Percentiles rank a stretch among this genome's conserved stretches.
Conservation (phyloP, 2,797 vertebrate species). For the Coracias cyanogaster region DNA sequence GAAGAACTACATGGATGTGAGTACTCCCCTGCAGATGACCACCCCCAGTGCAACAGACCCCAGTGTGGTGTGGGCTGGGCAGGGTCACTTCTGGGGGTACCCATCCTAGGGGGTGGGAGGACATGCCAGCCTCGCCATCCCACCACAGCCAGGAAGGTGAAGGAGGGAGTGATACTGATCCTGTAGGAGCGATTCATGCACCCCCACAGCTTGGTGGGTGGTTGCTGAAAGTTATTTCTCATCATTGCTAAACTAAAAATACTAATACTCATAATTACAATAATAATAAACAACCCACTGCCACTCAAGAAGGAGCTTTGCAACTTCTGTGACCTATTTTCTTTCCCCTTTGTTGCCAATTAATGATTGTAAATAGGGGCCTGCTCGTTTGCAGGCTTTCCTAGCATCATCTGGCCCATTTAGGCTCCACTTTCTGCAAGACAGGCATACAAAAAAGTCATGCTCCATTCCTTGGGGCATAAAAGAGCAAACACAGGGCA, state of each 20-base stretch:
- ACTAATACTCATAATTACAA: background rate
- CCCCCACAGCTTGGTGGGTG: background rate
- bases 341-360: background rate
- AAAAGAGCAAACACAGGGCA: background rate
- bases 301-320: background rate
- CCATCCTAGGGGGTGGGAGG: rapidly evolving
- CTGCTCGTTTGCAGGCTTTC: background rate
- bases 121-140: background rate
- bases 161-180: background rate
- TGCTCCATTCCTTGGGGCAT: background rate
- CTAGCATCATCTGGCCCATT: background rate
- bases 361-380: background rate
- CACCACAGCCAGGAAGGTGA: background rate
- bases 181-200: background rate
- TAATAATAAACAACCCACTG: background rate
- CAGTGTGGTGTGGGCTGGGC: rapidly evolving
- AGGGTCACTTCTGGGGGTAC: background rate
- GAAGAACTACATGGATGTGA: slow-evolving; percentile 97
- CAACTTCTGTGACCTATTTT: background rate
- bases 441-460: background rate
- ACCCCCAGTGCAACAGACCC: rapidly evolving
- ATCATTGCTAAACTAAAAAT: background rate
- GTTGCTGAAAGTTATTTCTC: background rate
- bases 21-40: background rate
- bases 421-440: background rate